Percentiles rank a stretch among this genome's conserved stretches.
Conservation (phyloP, 1,140 invertebrate species). For the Trichomalopsis sarcophagae region DNA sequence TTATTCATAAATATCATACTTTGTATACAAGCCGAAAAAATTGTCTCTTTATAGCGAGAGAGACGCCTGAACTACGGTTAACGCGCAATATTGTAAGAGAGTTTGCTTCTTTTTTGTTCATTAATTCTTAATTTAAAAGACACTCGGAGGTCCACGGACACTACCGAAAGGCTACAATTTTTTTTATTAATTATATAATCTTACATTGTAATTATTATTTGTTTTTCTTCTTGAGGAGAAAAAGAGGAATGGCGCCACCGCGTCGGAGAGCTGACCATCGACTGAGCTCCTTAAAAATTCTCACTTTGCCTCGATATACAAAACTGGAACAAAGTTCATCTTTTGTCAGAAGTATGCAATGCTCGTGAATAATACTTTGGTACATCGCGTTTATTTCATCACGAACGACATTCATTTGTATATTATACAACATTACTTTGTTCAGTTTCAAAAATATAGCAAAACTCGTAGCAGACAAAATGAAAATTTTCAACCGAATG, state of each 20-base stretch:
- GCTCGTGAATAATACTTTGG: background rate
- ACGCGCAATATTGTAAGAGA: slow-evolving; percentile 32
- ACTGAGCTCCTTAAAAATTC: background rate
- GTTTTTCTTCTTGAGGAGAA: background rate
- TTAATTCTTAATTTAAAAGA: slow-evolving; percentile 20
- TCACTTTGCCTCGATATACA: background rate
- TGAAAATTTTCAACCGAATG: background rate
- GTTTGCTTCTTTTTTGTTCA: slow-evolving; percentile 11
- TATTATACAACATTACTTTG: background rate
- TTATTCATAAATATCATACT: slow-evolving; percentile 8
- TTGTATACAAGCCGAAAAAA: slow-evolving; percentile 44
- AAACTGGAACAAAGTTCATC: background rate
- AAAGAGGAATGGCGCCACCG: background rate
- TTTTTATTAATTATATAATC: slow-evolving; percentile 11
- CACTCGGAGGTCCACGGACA: slow-evolving; percentile 46
- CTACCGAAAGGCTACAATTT: slow-evolving; percentile 50
- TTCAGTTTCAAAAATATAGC: too few species aligned
- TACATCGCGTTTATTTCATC: background rate
- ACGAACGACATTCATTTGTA: background rate
- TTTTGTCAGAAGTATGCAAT: background rate
- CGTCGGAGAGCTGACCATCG: background rate
- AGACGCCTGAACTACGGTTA: slow-evolving; percentile 30
- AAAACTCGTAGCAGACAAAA: background rate
- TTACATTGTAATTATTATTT: slow-evolving; percentile 26
- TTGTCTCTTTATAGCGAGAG: slow-evolving; percentile 11